Base-by-base conservation (phyloP, 2,797 vertebrate species). In the Poeciliopsis infans region DNA sequence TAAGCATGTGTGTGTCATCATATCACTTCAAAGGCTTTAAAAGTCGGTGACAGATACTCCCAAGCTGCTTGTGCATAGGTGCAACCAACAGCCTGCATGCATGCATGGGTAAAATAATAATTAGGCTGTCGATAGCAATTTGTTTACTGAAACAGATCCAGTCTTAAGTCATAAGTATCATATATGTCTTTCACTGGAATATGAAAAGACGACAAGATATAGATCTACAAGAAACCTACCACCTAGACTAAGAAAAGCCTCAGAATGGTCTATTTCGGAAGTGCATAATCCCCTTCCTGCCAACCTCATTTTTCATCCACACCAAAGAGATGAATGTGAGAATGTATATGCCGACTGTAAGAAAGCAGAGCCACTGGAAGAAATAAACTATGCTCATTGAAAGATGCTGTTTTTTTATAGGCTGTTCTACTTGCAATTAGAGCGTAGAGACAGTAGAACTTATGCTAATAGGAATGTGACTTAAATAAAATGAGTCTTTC, bases 331-430 rank as follows among this genome's bases (percentile, higher is more conserved):
- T 84, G 83, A 83, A 85, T 83, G 72, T 78, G 78, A 36, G 72
- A 78, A 79, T 89, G 73, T 86, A 83, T 77, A 77, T 89, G 78
- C 80, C 45, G 53, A 57, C 81, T 88, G 85, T 92, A 85, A 86
- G 74, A 84, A 82, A 84, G 33, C 70, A 74, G 68, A 70, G 43
- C 72, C 69, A 79, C 36, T 78, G 73, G 70, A 80, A 80, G 83
- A 88, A 91, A 91, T 84, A 89, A 87, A 87, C 78, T 78, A 73
- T 49, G 43, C 68, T 77, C 53, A 51, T 86, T 82, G 85, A 87
- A 77, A 73, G 80, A 72, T 46, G 43, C 64, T 73, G 12, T 28
- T 77, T 80, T 79, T 74, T 83, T 68, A 81, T 74, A 78, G 70
- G 74, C 66, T 76, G 75, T 70, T 76, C 57, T 43, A 76, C 82